phyloP scores from a whole-genome alignment of 2,113 vertebrate species.

The Solenodon paradoxus region DNA sequence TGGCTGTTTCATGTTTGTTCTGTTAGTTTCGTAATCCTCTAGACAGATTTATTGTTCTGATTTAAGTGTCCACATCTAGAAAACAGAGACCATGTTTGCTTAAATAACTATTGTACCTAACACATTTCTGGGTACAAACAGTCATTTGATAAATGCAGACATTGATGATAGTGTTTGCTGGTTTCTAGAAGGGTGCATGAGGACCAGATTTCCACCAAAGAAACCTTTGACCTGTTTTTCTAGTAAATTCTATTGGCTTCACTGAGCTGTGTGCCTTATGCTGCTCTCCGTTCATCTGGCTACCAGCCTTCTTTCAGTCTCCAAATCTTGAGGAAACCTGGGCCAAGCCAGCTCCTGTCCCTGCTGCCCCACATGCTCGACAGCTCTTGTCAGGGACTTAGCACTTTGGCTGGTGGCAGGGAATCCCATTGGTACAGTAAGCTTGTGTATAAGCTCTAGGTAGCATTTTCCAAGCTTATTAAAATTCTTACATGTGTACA shows the following conservation, averaged over 20 bases:
- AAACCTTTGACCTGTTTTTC: constrained; percentile 31
- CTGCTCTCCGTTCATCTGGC: constrained; percentile 61
- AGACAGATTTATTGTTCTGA: constrained; percentile 73
- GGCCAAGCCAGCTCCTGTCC: constrained; percentile 13
- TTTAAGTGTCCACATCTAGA: constrained; percentile 63
- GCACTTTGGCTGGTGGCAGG: constrained; percentile 55
- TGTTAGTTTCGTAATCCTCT: constrained; percentile 65
- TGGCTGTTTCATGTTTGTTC: constrained; percentile 52
- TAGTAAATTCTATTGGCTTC: constrained; percentile 47
- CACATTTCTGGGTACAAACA: constrained; percentile 35
- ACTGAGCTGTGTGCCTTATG: not conserved
- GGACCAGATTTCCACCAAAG: constrained; percentile 35
- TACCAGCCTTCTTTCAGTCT: constrained; percentile 42
- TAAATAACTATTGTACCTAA: constrained; percentile 48
- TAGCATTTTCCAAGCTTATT: constrained; percentile 77
- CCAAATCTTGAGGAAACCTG: constrained; percentile 42
- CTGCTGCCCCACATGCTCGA: not conserved
- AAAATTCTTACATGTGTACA: constrained; percentile 74
- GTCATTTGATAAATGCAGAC: constrained; percentile 48
- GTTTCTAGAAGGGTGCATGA: constrained; percentile 49
- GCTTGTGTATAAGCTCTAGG: constrained; percentile 61
- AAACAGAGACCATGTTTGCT: constrained; percentile 60
- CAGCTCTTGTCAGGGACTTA: constrained; percentile 64
- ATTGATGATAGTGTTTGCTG: constrained; percentile 51
- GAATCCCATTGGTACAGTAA: constrained; percentile 68